A percentile compares a stretch with the other conserved stretches of the same genome.
These are phyloP conservation scores for Caenorhabditis imperialis DNA, from an alignment of 2,888 invertebrate species.

Conservation along the genomic window DNA sequence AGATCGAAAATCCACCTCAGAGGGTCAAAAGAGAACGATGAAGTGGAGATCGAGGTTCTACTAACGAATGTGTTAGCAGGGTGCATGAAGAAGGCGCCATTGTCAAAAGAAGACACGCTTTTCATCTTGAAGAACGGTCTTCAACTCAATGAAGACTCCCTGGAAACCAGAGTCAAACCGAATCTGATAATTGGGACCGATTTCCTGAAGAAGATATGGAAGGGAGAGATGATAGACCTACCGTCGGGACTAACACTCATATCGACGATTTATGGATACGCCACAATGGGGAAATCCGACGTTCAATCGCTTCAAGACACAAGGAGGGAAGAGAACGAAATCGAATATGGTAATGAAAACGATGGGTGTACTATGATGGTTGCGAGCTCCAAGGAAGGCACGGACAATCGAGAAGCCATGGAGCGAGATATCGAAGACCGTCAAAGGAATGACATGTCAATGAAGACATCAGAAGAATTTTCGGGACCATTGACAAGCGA, in stretches of 20 bases:
- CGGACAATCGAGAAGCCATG: too few relatives aligned
- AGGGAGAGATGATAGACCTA: not conserved
- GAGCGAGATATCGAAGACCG: too few relatives aligned
- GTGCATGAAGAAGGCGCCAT: not conserved
- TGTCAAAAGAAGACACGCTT: conserved; percentile 2
- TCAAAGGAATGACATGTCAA: not conserved
- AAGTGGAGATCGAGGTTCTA: not conserved
- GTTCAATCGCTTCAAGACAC: not conserved
- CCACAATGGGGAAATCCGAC: conserved; percentile 1
- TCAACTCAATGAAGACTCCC: not conserved
- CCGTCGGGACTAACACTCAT: not conserved
- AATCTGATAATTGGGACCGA: conserved; percentile 11
- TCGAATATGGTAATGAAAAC: too few relatives aligned
- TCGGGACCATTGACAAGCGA: conserved; percentile 4
- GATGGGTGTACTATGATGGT: too few relatives aligned
- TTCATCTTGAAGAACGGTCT: not conserved
- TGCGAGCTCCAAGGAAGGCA: too few relatives aligned
- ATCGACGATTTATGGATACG: not conserved
- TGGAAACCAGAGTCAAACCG: not conserved
- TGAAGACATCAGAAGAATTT: not conserved
- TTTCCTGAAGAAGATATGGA: not conserved
- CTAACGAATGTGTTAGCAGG: not conserved
- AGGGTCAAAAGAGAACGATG: not conserved
- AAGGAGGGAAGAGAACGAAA: not conserved
- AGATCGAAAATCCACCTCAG: too few relatives aligned